phyloP scores from a whole-genome alignment of 2,113 vertebrate genomes.

The Trinectes maculatus region DNA sequence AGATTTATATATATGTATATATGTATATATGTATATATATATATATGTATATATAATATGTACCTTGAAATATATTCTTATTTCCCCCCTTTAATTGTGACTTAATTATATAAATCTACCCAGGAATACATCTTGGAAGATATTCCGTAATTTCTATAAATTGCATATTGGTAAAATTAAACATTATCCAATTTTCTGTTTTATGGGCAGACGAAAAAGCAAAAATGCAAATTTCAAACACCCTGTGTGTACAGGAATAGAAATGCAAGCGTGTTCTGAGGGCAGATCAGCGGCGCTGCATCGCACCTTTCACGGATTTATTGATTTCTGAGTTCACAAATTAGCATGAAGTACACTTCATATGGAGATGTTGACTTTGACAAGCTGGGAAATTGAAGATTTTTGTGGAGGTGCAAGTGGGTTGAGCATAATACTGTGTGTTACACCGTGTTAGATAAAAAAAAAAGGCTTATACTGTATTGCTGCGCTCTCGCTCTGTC shows the following conservation, averaged over 20 bases:
- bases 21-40: no score
- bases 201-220: no score
- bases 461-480: not conserved
- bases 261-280: not conserved
- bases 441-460: not conserved
- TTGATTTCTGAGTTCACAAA: not conserved
- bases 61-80: no score
- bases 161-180: no score
- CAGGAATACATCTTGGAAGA: not conserved
- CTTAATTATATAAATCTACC: no score
- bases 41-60: no score
- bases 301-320: not conserved
- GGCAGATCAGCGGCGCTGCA: not conserved
- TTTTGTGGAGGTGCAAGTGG: conserved; percentile 14
- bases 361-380: conserved; percentile 7
- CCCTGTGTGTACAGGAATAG: not conserved
- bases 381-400: conserved; percentile 11
- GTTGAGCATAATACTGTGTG: not conserved
- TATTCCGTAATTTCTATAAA: not conserved
- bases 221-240: conserved; percentile 5
- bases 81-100: no score
- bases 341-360: conserved; percentile 3
- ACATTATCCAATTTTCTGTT: no score
- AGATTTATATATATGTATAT: no score
- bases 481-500: conserved; percentile 17